Percentiles rank a stretch among this genome's conserved stretches.
These are phyloP conservation scores for Buphagus erythrorhynchus DNA, from an alignment of 2,797 vertebrate species.

Conservation along the genomic window DNA sequence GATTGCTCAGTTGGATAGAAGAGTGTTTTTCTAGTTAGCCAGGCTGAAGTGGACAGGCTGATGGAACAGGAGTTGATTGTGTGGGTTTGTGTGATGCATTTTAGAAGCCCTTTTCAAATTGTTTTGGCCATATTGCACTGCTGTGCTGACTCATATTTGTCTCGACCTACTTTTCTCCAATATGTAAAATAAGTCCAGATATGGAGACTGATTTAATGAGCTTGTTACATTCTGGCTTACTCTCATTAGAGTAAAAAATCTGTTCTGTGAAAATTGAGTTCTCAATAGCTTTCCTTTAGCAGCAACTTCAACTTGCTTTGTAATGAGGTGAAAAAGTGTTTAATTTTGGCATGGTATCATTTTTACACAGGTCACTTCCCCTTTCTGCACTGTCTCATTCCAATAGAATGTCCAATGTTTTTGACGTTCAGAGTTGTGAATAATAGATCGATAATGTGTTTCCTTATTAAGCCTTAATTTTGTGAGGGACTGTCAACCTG, in stretches of 20 bases:
- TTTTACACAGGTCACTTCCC: not conserved
- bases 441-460: not conserved
- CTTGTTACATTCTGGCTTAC: slow-evolving; percentile 3
- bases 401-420: not conserved
- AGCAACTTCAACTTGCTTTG: not conserved
- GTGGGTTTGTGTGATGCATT: not conserved
- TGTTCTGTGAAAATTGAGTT: not conserved
- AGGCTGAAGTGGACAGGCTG: not conserved
- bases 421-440: not conserved
- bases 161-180: slow-evolving; percentile 30
- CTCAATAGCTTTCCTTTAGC: not conserved
- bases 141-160: slow-evolving; percentile 46
- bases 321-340: not conserved
- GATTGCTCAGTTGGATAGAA: not conserved
- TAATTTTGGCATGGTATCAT: not conserved
- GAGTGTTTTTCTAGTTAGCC: not conserved
- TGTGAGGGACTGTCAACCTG: not conserved
- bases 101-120: not conserved
- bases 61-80: not conserved
- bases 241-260: not conserved
- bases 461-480: not conserved
- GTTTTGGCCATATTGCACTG: not conserved
- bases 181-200: slow-evolving; percentile 38
- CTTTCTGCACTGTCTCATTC: not conserved
- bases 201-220: not conserved